phyloP scores from a whole-genome alignment of 2,797 vertebrate genomes.

The Amazona finschi region DNA sequence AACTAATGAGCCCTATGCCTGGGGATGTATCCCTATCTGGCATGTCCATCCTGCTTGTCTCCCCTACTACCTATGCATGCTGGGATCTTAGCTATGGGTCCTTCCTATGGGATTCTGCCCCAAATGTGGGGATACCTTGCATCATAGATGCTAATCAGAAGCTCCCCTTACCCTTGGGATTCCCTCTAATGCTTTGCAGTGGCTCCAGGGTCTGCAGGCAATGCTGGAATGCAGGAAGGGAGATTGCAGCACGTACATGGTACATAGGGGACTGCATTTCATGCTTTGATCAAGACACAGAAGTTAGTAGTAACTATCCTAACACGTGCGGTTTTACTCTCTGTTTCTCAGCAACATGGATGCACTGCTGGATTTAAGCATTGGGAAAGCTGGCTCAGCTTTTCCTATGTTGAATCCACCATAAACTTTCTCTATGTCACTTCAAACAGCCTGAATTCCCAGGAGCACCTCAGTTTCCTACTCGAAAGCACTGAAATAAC shows the following conservation, averaged over 20 bases:
- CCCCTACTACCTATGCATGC: not conserved
- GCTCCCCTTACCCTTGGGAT: not conserved
- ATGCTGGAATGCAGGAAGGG: not conserved
- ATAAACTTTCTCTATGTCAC: not conserved
- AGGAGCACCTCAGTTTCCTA: not conserved
- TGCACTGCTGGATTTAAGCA: not conserved
- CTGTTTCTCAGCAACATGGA: not conserved
- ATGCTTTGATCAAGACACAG: not conserved
- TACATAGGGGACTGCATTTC: rapidly evolving
- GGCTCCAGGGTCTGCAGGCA: not conserved
- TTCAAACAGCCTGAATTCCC: not conserved
- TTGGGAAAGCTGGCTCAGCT: not conserved
- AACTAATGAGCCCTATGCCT: rapidly evolving
- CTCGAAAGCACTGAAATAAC: rapidly evolving
- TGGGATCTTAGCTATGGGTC: not conserved
- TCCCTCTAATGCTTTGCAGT: not conserved
- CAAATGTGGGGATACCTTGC: not conserved
- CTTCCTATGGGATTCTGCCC: not conserved
- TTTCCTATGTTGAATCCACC: not conserved
- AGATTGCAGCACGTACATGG: rapidly evolving
- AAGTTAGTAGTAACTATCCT: not conserved
- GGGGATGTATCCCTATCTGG: not conserved
- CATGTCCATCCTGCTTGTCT: not conserved
- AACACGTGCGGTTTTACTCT: not conserved
- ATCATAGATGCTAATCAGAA: not conserved